Percentiles rank a stretch among this genome's conserved stretches.
phyloP scores from a whole-genome alignment of 2,113 vertebrate genomes.

The Spermophilus dauricus region DNA sequence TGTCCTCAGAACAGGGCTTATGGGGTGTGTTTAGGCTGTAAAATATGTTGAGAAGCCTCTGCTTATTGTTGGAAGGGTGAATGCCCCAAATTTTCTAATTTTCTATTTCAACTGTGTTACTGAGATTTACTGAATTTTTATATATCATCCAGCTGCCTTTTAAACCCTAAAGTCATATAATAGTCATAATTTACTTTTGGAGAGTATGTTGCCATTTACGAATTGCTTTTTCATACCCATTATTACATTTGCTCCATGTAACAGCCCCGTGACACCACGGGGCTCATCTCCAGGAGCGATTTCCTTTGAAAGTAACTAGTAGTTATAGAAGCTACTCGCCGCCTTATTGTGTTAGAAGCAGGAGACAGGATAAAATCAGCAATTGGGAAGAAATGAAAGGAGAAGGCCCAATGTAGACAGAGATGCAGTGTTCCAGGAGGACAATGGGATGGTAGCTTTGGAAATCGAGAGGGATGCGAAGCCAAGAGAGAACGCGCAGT shows the following conservation, averaged over 20 bases:
- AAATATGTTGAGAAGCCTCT: not conserved
- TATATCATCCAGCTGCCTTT: slow-evolving; percentile 42
- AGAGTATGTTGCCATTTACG: slow-evolving; percentile 38
- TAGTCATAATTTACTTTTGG: slow-evolving; percentile 57
- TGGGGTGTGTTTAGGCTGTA: not conserved
- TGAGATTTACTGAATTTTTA: slow-evolving; percentile 57
- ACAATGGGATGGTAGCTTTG: not conserved
- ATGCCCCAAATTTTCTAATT: slow-evolving; percentile 22
- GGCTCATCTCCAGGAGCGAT: slow-evolving; percentile 29
- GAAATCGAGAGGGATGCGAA: not conserved
- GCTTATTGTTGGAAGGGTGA: not conserved
- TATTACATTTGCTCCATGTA: slow-evolving; percentile 45
- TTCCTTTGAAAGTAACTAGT: slow-evolving; percentile 66
- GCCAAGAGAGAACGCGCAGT: not conserved
- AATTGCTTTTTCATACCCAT: slow-evolving; percentile 56
- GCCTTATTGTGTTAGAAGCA: slow-evolving; percentile 15
- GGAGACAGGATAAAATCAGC: not conserved
- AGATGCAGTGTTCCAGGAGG: not conserved
- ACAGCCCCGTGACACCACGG: not conserved
- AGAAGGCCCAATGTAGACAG: not conserved
- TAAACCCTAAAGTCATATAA: slow-evolving; percentile 55
- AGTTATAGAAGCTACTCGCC: not conserved
- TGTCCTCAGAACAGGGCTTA: not conserved
- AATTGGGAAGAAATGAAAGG: not conserved
- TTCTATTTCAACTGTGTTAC: slow-evolving; percentile 38